Percentiles rank a stretch among this genome's conserved stretches.
Conservation (phyloP, 2,888 invertebrate species). For the Agriopis aurantiaria region DNA sequence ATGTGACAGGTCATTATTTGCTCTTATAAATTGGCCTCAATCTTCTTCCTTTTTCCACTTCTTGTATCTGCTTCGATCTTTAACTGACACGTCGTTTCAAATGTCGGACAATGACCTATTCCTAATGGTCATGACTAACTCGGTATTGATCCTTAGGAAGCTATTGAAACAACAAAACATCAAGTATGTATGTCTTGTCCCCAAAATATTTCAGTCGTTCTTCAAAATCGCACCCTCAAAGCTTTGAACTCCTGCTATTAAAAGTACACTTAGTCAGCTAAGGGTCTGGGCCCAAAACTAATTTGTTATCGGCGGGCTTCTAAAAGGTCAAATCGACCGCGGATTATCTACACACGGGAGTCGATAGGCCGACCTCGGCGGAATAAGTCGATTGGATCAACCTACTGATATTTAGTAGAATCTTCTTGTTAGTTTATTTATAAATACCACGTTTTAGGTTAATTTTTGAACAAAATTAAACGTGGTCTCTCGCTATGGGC, state of each 20-base stretch:
- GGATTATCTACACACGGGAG: conserved; percentile 28
- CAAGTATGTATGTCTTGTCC: not conserved
- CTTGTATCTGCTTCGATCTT: no score
- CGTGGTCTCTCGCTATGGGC: no score
- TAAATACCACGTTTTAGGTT: not conserved
- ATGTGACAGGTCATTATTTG: no score
- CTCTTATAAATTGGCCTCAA: no score
- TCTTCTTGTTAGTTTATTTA: not conserved
- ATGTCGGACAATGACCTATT: no score
- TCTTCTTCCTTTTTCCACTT: no score
- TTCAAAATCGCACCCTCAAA: conserved; percentile 14
- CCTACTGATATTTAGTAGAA: conserved; percentile 4
- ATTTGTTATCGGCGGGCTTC: conserved; percentile 31
- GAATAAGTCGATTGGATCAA: conserved; percentile 16
- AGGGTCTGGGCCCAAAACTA: conserved; percentile 21
- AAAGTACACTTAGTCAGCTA: conserved; percentile 19
- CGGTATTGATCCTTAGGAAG: not conserved
- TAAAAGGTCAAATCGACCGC: conserved; percentile 30
- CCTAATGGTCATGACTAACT: not conserved
- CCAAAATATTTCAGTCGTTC: conserved; percentile 9
- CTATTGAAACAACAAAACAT: not conserved
- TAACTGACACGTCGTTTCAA: no score
- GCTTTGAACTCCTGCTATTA: conserved; percentile 26
- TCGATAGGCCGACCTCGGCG: conserved; percentile 19
- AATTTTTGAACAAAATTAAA: no score